phyloP scores from a whole-genome alignment of 2,888 invertebrate genomes.

The Torymus texanus region DNA sequence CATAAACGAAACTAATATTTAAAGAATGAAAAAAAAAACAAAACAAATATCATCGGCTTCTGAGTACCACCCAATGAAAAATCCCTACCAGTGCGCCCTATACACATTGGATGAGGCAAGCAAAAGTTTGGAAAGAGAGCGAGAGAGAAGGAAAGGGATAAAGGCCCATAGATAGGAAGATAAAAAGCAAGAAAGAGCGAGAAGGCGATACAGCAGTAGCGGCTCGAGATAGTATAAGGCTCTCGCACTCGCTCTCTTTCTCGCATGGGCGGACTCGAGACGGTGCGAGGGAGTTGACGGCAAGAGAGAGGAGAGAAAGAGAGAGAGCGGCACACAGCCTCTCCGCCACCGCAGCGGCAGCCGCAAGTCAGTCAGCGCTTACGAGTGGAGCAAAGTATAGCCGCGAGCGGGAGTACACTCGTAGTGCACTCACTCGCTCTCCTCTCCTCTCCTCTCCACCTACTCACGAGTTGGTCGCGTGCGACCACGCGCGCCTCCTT shows the following conservation, averaged over 20 bases:
- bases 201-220: neutral
- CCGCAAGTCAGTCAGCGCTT: conserved; percentile 29
- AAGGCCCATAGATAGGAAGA: too few relatives aligned
- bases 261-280: conserved; percentile 42
- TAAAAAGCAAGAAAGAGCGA: conserved; percentile 2
- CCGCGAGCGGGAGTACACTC: neutral
- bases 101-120: too few relatives aligned
- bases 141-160: too few relatives aligned
- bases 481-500: too few relatives aligned
- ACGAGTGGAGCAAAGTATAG: conserved; percentile 35
- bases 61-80: too few relatives aligned
- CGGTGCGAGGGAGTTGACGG: conserved; percentile 62
- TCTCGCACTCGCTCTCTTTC: too few relatives aligned
- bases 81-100: too few relatives aligned
- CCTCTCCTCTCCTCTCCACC: neutral
- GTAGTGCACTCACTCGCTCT: conserved; percentile 17
- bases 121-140: too few relatives aligned
- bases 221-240: neutral
- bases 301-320: conserved; percentile 19
- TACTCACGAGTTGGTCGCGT: neutral
- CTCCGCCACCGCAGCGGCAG: neutral
- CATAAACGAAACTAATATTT: too few relatives aligned
- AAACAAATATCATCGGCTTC: too few relatives aligned
- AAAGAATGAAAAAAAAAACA: too few relatives aligned
- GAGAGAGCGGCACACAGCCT: neutral